Base-by-base conservation (phyloP, 2,888 invertebrate species). In the Leucoma salicis region DNA sequence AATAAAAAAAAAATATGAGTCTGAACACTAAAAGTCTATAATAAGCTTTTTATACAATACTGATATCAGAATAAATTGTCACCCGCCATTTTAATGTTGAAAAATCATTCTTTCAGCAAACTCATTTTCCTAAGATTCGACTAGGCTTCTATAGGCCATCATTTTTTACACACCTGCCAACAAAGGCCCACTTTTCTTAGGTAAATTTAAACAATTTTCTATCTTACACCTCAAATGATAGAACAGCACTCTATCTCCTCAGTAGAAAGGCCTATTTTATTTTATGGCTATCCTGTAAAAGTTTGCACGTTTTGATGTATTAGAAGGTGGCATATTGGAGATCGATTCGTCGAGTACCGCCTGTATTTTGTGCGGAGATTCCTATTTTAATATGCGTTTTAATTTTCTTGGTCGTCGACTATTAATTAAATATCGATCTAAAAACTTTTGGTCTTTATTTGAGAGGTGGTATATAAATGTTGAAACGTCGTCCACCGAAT, bases 111-210 rank as follows among this genome's bases (percentile, higher is more conserved):
- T 21, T 28, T 31, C 39, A 41, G 24, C 42, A 37, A 60, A 49
- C 59, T 59, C 60, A 59, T 66, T 59, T 57, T 49, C 35, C 49
- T 59, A 57, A 66, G 57, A 55, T 62, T 57, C 53, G 57, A 57
- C 61, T 63, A 53, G 61, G 55, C 59, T 37, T 57, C 64, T 67
- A 67, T 70, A 65, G 61, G 55, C 64, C 55, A 60, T 59, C 66
- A 69, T 70, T 76, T 77, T 76, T 78, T 74, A 74, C 71, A 64
- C 72, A 79, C 78, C 76, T 77, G 71, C 63, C 74, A 65, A 74
- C 71, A 75, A 74, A 70, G 62, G 55, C 59, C 63, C 65, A 66
- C 68, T 72, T 74, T 66, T 60, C 66, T 62, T 57, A 61, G 66
- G 60, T 58, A 60, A 52, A 51, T 57, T 55, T 59, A 42, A 38